phyloP scores from a whole-genome alignment of 2,113 vertebrate genomes.

The Meriones unguiculatus region DNA sequence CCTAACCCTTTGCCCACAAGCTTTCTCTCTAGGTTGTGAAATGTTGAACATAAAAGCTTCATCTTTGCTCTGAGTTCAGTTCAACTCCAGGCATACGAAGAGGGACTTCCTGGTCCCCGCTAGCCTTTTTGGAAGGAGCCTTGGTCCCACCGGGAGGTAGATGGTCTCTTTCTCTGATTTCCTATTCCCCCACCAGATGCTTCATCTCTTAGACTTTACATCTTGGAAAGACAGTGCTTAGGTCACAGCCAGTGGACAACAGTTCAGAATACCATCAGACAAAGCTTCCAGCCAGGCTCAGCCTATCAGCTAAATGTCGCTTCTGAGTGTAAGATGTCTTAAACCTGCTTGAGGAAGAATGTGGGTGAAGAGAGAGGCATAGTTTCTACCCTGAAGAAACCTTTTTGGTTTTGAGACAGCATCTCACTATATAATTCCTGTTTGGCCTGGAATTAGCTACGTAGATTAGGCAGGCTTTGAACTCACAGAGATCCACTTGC shows the following conservation, averaged over 20 bases:
- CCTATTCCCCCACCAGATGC: neutral
- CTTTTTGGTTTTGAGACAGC: neutral
- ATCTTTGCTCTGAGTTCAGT: neutral
- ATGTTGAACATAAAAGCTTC: neutral
- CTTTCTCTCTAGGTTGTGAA: neutral
- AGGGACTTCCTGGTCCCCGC: neutral
- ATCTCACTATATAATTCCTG: neutral
- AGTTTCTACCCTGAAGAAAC: neutral
- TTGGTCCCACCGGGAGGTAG: neutral
- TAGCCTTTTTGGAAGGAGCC: neutral
- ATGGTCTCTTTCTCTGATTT: neutral
- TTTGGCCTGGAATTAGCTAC: neutral
- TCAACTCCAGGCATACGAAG: neutral
- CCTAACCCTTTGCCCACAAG: neutral
- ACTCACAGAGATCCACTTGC: neutral
- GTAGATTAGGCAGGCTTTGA: neutral
- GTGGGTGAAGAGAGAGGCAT: neutral
- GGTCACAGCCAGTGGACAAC: neutral
- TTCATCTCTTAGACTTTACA: conserved; percentile 1
- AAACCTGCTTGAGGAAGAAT: neutral
- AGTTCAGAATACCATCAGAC: neutral
- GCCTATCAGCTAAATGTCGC: neutral
- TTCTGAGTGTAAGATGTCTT: neutral
- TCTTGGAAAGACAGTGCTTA: neutral
- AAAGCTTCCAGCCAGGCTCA: neutral